phyloP scores from a whole-genome alignment of 2,888 invertebrate species.

The Rhogogaster chlorosoma region DNA sequence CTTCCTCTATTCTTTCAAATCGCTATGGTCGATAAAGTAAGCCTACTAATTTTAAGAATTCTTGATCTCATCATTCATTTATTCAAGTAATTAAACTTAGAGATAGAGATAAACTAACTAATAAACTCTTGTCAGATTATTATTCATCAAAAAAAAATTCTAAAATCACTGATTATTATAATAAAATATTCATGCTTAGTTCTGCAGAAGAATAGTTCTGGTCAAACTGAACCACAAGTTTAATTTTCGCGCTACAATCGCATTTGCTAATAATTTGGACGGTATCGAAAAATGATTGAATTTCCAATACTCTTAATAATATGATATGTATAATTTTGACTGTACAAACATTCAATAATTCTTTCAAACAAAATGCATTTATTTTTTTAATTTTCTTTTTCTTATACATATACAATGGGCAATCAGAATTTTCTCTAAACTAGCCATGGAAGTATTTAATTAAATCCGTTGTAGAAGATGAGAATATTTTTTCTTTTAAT shows the following conservation, averaged over 20 bases:
- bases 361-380: not conserved
- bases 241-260: not conserved
- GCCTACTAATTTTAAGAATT: not conserved
- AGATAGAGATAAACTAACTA: too few species aligned
- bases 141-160: not conserved
- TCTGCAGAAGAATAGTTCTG: not conserved
- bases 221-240: not conserved
- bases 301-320: not conserved
- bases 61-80: slow-evolving; percentile 10
- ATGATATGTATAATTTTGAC: not conserved
- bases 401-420: not conserved
- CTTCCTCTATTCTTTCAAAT: not conserved
- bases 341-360: not conserved
- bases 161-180: not conserved
- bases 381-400: not conserved
- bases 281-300: not conserved
- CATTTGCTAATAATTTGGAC: not conserved
- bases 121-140: not conserved
- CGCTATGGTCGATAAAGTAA: not conserved
- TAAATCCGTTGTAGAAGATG: not conserved
- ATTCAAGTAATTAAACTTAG: not conserved
- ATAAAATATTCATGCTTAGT: not conserved
- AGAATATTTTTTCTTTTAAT: not conserved
- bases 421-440: not conserved
- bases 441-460: not conserved